Base-by-base conservation (phyloP, 2,113 vertebrate species). In the Australoheros scitulus region DNA sequence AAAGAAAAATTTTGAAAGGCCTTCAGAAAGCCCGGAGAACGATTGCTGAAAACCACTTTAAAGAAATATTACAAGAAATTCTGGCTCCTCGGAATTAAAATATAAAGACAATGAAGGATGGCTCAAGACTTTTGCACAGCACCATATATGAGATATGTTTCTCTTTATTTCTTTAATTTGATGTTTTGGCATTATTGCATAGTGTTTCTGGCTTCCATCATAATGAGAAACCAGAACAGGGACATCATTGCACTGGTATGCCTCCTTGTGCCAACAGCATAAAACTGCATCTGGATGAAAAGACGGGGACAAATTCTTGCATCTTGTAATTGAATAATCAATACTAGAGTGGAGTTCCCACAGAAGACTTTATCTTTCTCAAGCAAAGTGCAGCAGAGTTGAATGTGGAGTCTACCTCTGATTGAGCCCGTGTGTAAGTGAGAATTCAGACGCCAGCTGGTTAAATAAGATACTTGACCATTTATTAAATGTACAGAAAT, bases 401-500 rank as follows among this genome's bases (percentile, higher is more conserved):
- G 58, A 76, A 14, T 32, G 64, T 56, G 34, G 56, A 2, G 24
- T 47, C 50, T 63, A 24, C 24, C 10, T 32, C 41, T 10, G 6
- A n/a, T 22, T 88, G 24, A 1, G 6, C 7, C 11, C 14, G 36
- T 15, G 63, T 24, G 32, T 84, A 76, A 90, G 64, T 80, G 74
- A 92, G 47, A 90, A 60, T 7, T 79, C 78, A 61, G 80, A 93
- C 93, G 81, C 76, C 85, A 88, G 70, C 61, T 76, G 87, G 61
- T 90, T 88, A 92, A 89, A 92, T 92, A 92, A 94, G 85, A 90
- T 79, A 92, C 87, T 91, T 15, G n/a, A 85, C 90, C 93, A 91
- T 95, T 95, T 95, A 96, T 94, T 95, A 94, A 95, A 94, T 94
- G 91, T 93, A 93, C 92, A 92, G 90, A 94, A 93, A 95, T 91